A percentile compares a stretch with the other conserved stretches of the same genome.
Evolutionary conservation across 2,888 invertebrate genomes (phyloP).

Genomic region (Melolontha melolontha): DNA sequence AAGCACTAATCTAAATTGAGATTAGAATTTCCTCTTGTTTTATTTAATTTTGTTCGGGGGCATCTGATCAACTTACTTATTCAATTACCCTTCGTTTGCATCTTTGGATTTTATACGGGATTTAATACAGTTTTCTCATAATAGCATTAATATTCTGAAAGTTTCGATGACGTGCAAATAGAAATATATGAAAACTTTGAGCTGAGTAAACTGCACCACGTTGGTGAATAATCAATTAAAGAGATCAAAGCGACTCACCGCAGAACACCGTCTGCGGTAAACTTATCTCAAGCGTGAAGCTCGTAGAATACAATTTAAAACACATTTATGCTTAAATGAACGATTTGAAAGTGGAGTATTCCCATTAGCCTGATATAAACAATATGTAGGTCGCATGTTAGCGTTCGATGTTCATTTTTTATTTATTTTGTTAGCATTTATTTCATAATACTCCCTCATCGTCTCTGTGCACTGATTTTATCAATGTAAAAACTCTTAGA

Average conservation of each 20-base stretch:
- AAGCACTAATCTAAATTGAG: conserved; percentile 16
- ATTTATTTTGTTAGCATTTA: no score
- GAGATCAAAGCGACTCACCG: conserved; percentile 24
- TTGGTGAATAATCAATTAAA: conserved; percentile 26
- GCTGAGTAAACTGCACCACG: conserved; percentile 13
- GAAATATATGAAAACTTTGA: conserved; percentile 14
- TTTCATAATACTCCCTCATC: no score
- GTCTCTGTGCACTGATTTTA: no score
- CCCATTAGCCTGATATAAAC: no score
- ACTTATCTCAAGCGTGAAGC: conserved; percentile 5
- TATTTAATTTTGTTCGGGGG: background rate
- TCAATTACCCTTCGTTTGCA: conserved; percentile 13
- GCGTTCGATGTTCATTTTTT: no score
- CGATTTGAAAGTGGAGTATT: conserved; percentile 7
- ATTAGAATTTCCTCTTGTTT: conserved; percentile 1
- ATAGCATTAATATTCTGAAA: conserved; percentile 8
- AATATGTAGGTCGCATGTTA: no score
- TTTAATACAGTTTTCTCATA: conserved; percentile 9
- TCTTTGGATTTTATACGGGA: background rate
- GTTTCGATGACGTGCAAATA: background rate
- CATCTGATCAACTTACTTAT: conserved; percentile 4
- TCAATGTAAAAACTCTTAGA: no score
- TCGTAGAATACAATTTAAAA: conserved; percentile 21
- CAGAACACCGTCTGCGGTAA: conserved; percentile 5
- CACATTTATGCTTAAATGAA: conserved; percentile 27